Base-by-base conservation (phyloP, 2,797 vertebrate genomes). In the Leptodactylus fallax region DNA sequence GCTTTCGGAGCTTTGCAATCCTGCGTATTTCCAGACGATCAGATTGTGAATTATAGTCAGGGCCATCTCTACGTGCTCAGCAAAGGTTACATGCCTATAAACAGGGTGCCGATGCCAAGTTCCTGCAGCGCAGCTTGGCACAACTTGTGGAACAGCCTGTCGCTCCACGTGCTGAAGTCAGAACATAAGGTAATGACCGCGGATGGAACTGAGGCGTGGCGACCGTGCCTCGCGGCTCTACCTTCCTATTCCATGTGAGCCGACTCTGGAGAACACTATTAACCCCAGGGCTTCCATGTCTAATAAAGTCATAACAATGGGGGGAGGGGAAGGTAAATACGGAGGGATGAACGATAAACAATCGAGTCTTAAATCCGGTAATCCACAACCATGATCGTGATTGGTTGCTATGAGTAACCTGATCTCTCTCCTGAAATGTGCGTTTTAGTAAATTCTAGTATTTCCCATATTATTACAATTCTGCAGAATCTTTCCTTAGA, bases 231-330 rank as follows among this genome's bases (percentile, higher is more conserved):
- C 25, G n/a, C 27, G 23, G 83, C 47, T 55, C 58, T 78, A 85
- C 84, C 58, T 77, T 77, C 36, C 63, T 16, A 0, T 6, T 47
- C 85, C 85, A 86, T 80, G 85, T 86, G 85, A 71, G n/a, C n/a
- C 49, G 6, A 27, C 45, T 51, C 19, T 6, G 19, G 5, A 74
- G 53, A n/a, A 60, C 67, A 61, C 10, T 9, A 14, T 76, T 84
- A 60, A 49, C 83, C n/a, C 56, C 12, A 11, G 45, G 21, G 49
- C n/a, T 19, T 27, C 17, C 65, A 36, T 6, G 17, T 2, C 36
- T n/a, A 74, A 6, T 11, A 13, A 7, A 6, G 72, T 17, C 2
- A 49, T 1, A 23, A 77, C 72, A 77, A 47, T 21, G 72, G 23
- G 65, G 23, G 65, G 25, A 7, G 27, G 14, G 67, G 14, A 6